phyloP scores from a whole-genome alignment of 2,113 vertebrate genomes.

The Sinosuthora webbiana region DNA sequence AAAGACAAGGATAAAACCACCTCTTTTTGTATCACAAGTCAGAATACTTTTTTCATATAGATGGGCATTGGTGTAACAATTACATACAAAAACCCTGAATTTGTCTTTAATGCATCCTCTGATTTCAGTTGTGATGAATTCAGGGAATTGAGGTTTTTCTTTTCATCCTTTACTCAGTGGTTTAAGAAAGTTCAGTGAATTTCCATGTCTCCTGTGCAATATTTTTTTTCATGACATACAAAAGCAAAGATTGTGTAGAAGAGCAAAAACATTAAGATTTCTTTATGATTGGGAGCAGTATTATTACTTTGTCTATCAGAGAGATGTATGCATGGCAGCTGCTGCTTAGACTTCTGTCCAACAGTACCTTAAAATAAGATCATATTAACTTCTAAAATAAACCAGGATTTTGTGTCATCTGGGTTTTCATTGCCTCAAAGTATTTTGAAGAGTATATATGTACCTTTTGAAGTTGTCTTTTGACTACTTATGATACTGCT shows the following conservation, averaged over 20 bases:
- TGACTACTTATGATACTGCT: background rate
- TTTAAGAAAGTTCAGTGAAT: background rate
- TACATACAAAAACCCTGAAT: background rate
- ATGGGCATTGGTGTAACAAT: background rate
- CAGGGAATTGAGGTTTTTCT: background rate
- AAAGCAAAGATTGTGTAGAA: background rate
- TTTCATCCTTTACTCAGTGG: background rate
- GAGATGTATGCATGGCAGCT: background rate
- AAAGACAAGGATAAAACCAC: background rate
- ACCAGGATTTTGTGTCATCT: background rate
- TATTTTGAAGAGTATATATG: background rate
- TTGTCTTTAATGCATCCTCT: background rate
- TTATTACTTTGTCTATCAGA: background rate
- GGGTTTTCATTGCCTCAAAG: background rate
- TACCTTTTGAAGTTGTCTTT: background rate
- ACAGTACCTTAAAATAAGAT: background rate
- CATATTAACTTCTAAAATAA: background rate
- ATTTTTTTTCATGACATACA: background rate
- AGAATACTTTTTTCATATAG: background rate
- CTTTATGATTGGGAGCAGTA: background rate
- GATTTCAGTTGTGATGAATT: background rate
- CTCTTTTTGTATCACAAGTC: background rate
- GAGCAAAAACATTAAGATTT: background rate
- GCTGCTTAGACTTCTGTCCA: background rate
- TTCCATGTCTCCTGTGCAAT: background rate